Evolutionary conservation across 1,140 invertebrate genomes (phyloP), one percentile per base, ranked within the genome.

Genomic region (Cataglyphis hispanica): DNA sequence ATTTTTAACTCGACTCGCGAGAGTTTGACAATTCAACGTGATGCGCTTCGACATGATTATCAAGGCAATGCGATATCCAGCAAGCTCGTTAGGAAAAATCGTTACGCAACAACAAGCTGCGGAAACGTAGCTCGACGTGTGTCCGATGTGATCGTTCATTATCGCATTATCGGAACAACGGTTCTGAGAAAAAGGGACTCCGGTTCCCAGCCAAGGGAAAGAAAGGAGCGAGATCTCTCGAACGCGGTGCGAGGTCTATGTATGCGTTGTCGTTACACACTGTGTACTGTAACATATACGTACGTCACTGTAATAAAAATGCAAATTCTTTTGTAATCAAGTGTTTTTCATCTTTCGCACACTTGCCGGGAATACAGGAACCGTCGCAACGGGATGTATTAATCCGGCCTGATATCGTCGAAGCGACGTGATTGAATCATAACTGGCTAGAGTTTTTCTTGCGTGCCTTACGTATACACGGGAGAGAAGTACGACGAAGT

Each of bases 281-380:
- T 86, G 88, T 92, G 86, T 92, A 91, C 78, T 89, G 89, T 92
- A 91, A 86, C 80, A 89, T 92, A 90, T 90, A 91, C 88, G 85
- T 92, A 91, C 84, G 89, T 91, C 90, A 92, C 91, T 92, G 91
- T 92, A 92, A 92, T 92, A 92, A 92, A 90, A 91, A 90, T 88
- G 91, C 90, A 88, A 92, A 85, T 91, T 87, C 87, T 90, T 91
- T 92, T 92, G 69, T 89, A 91, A 84, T 61, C 85, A 37, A 37
- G 58, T 43, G 27, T 67, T 88, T 72, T 60, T 87, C 27, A 61
- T 76, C 58, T 27, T 58, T 34, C 34, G 43, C 11, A 53, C 34
- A 25, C n/a, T 11, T 66, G 40, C 19, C 7, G 46, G 16, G 69
- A 27, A 19, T 27, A 46, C 40, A 25, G 25, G 2, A 34, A 50